A percentile compares a stretch with the other conserved stretches of the same genome.
Evolutionary conservation across 2,113 vertebrate species (phyloP).

Genomic region (Cyprinus carpio): DNA sequence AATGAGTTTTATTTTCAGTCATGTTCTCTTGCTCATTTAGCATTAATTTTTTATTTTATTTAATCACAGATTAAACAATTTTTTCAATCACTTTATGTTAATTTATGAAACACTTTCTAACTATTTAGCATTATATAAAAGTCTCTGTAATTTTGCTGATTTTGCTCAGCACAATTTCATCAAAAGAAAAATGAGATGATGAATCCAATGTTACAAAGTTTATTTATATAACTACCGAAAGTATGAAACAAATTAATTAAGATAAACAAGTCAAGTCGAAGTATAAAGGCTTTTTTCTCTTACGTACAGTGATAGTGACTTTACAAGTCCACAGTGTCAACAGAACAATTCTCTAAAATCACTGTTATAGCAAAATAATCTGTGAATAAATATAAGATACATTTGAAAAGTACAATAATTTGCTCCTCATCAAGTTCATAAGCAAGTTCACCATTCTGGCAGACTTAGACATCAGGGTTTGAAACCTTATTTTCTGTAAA

Average conservation of each 20-base stretch:
- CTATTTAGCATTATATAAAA: neutral
- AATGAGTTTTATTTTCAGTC: too few species aligned
- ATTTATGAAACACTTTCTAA: neutral
- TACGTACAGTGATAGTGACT: conserved; percentile 61
- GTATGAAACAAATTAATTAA: conserved; percentile 63
- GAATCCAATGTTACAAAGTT: conserved; percentile 19
- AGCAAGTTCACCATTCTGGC: conserved; percentile 34
- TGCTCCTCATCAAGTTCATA: conserved; percentile 40
- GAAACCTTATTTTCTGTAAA: conserved; percentile 11
- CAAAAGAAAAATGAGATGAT: too few species aligned
- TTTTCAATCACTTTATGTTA: neutral
- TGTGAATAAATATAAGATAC: conserved; percentile 67
- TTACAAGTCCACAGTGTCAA: conserved; percentile 61
- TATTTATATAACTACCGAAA: conserved; percentile 73
- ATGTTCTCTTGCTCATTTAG: too few species aligned
- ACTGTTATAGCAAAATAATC: conserved; percentile 62
- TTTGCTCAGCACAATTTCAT: neutral
- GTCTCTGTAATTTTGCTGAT: neutral
- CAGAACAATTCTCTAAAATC: conserved; percentile 55
- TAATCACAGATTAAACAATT: neutral
- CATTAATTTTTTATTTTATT: neutral
- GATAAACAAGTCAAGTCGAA: conserved; percentile 64
- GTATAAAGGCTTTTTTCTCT: conserved; percentile 65
- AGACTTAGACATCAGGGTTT: conserved; percentile 19
- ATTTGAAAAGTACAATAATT: conserved; percentile 45